Evolutionary conservation across 2,797 vertebrate species (phyloP), one percentile per base, ranked within the genome.

Genomic region (Poecilia velifera): DNA sequence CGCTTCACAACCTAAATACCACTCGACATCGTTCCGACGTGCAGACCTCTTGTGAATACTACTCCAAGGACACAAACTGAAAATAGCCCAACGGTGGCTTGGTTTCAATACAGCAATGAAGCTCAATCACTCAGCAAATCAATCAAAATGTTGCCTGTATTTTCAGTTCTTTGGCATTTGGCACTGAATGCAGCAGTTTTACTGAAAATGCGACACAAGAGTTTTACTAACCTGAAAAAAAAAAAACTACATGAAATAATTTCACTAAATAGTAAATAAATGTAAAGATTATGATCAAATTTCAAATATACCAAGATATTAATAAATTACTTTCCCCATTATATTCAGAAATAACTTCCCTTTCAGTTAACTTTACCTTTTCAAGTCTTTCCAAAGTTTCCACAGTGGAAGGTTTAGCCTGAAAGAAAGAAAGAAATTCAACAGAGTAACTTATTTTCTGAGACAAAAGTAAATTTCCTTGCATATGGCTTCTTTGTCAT

Each of bases 381-480:
- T 99, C 98, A 86, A 99, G 96, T 94, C 96, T 97, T 95, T 99
- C 98, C 95, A 99, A 93, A 85, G 98, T 90, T 88, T 99, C 97
- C 88, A 99, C 96, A 78, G 98, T 99, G 81, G 98, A 98, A 84
- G 96, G 96, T 90, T 99, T 99, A 84, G 96, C 91, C 98, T 99
- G 96, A 85, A 88, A 87, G 45, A 75, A 34, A 89, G n/a, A n/a
- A 78, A 82, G 16, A 22, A 68, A 74, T 78, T 6, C 86, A 8
- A 66, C 3, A 76, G 31, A 36, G 59, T 9, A 43, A 51, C 25
- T 78, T 31, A 77, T 71, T 25, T 81, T 77, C 14, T 20, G 10
- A 25, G 47, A 0, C 8, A n/a, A 25, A 53, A 45, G 41, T 43
- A 4, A 4, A 8, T 74, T 14, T 85, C 7, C 16, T 76, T 72